Base-by-base conservation (phyloP, 2,113 vertebrate species). In the Dipodomys stephensi region DNA sequence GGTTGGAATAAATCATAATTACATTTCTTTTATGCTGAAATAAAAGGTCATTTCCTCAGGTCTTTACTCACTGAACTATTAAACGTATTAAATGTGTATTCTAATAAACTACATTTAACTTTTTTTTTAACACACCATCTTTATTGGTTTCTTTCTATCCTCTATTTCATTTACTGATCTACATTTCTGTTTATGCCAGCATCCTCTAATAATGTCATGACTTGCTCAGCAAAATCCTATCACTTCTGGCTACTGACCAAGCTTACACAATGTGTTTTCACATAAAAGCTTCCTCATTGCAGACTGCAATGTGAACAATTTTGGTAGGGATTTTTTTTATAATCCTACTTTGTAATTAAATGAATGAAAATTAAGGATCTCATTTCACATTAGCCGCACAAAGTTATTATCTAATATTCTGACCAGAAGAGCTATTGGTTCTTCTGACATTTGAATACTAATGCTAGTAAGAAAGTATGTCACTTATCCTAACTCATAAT, bases 211-310 rank as follows among this genome's bases (percentile, higher is more conserved):
- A 95, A 93, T 95, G 81, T 94, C 90, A 91, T 69, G 92, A 97
- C 95, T 96, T 92, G 87, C 95, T 97, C 95, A 97, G 96, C 97
- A 97, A 93, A 97, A 97, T 95, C 62, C 89, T 95, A 57, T 89
- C 95, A 94, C 81, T 97, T 92, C 84, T 95, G 94, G 94, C 46
- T 0, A 92, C 89, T 93, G 94, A 91, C 90, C 96, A 97, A 95
- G 49, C 87, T 95, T 85, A 84, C 84, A 97, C 92, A 97, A 96
- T 96, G 84, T 95, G 57, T 81, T 94, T 95, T 95, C 87, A 94
- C 94, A 97, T 81, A 96, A 95, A 96, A 95, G 81, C 89, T 95
- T 95, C 84, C 69, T 95, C 81, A 85, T 19, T 60, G 80, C 46
- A 44, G 64, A 80, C 84, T 81, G 81, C 65, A 89, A 78, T 92